phyloP scores from a whole-genome alignment of 2,113 vertebrate genomes.

The Eulemur rufifrons region DNA sequence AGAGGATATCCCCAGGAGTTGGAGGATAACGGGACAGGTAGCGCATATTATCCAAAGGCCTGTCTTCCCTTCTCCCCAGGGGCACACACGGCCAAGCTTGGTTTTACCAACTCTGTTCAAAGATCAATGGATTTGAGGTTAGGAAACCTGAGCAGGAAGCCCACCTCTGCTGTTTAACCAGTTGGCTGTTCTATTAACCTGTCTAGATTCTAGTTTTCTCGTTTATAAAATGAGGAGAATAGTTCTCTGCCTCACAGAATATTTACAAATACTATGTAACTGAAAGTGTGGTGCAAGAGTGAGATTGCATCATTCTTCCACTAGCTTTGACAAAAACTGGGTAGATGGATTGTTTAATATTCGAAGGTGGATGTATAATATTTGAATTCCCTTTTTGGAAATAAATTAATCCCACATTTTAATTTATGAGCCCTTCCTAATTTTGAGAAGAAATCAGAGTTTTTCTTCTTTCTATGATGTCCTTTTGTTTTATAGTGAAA shows the following conservation, averaged over 20 bases:
- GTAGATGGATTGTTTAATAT: neutral
- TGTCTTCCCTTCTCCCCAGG: neutral
- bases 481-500: neutral
- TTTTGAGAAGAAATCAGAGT: neutral
- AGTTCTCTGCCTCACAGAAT: fast-evolving
- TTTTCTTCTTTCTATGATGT: neutral
- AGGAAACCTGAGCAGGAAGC: neutral
- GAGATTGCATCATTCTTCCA: neutral
- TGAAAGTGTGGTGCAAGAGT: fast-evolving
- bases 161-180: neutral
- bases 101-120: neutral
- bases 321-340: neutral
- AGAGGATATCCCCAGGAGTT: neutral
- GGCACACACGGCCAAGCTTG: fast-evolving
- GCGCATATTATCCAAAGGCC: neutral
- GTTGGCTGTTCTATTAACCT: neutral
- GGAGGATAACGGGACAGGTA: neutral
- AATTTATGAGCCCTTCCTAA: neutral
- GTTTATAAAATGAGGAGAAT: neutral
- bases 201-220: neutral
- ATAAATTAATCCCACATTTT: neutral
- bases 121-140: neutral
- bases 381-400: slow-evolving; percentile 26
- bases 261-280: no score
- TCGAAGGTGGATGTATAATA: neutral